Conservation (phyloP, 2,113 vertebrate genomes). For the Macrotus californicus region DNA sequence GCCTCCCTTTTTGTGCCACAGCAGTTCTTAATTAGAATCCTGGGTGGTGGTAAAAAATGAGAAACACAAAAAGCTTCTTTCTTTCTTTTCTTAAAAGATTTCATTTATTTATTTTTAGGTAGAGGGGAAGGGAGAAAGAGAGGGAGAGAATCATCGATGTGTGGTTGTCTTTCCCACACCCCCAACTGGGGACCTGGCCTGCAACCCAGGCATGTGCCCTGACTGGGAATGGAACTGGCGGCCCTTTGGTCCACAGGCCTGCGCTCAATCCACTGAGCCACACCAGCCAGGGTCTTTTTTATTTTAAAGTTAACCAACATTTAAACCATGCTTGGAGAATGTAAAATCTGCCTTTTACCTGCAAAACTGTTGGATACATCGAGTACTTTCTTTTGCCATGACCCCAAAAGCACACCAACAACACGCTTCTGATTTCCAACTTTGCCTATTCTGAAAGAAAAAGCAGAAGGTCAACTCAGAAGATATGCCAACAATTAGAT, state of each 20-base stretch:
- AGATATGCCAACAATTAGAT: neutral
- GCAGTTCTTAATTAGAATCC: neutral
- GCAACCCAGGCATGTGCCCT: no score
- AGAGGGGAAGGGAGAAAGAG: no score
- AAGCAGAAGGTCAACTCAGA: conserved; percentile 45
- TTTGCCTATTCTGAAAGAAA: conserved; percentile 91
- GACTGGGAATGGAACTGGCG: no score
- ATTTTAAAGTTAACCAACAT: neutral
- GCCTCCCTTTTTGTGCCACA: neutral
- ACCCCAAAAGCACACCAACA: conserved; percentile 95
- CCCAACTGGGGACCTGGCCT: no score
- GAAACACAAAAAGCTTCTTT: neutral
- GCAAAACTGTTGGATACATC: conserved; percentile 99
- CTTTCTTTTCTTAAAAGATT: no score
- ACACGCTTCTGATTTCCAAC: conserved; percentile 98
- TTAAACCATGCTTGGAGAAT: conserved; percentile 10
- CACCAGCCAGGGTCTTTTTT: neutral
- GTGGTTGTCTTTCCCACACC: no score
- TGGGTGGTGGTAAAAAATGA: neutral
- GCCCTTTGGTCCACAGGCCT: no score
- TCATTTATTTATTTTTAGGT: no score
- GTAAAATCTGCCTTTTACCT: conserved; percentile 79
- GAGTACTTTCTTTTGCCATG: conserved; percentile 97
- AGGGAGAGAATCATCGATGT: no score
- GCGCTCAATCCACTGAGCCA: no score